These are phyloP conservation scores for Labeo catla DNA, from an alignment of 2,113 vertebrate species.

Conservation along the genomic window DNA sequence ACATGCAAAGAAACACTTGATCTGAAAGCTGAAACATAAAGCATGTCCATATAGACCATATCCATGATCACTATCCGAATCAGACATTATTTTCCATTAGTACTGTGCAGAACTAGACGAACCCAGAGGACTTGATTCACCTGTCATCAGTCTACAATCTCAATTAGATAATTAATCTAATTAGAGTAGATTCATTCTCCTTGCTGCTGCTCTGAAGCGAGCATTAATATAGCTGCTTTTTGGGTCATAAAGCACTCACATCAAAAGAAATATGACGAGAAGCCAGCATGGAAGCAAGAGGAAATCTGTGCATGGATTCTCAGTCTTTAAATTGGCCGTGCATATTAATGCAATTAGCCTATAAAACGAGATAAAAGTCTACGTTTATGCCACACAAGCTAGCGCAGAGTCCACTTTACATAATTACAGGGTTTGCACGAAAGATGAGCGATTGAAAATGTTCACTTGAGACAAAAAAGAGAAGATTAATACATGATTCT, in stretches of 20 bases:
- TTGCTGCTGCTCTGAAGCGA: conserved; percentile 54
- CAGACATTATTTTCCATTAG: not conserved
- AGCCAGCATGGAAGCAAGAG: conserved; percentile 37
- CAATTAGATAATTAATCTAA: conserved; percentile 68
- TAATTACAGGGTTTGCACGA: conserved; percentile 11
- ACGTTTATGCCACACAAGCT: conserved; percentile 21
- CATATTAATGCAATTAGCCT: conserved; percentile 49
- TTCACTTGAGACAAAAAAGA: conserved; percentile 11
- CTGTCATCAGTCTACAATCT: conserved; percentile 54
- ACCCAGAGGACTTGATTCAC: conserved; percentile 46
- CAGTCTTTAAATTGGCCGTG: conserved; percentile 51
- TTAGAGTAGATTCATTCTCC: conserved; percentile 60
- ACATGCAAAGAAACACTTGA: not conserved
- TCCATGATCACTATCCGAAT: not conserved
- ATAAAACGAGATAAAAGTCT: conserved; percentile 32
- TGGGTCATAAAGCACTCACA: conserved; percentile 65
- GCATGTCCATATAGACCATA: not conserved
- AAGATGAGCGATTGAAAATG: not conserved
- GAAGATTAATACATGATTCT: conserved; percentile 56
- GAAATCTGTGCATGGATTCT: conserved; percentile 23
- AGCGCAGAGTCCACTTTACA: conserved; percentile 28
- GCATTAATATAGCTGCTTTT: conserved; percentile 64
- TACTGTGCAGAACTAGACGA: conserved; percentile 8
- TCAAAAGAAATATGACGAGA: conserved; percentile 59
- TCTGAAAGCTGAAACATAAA: not conserved